Evolutionary conservation across 2,888 invertebrate species (phyloP), one percentile per base, ranked within the genome.

Genomic region (Dione vanillae): DNA sequence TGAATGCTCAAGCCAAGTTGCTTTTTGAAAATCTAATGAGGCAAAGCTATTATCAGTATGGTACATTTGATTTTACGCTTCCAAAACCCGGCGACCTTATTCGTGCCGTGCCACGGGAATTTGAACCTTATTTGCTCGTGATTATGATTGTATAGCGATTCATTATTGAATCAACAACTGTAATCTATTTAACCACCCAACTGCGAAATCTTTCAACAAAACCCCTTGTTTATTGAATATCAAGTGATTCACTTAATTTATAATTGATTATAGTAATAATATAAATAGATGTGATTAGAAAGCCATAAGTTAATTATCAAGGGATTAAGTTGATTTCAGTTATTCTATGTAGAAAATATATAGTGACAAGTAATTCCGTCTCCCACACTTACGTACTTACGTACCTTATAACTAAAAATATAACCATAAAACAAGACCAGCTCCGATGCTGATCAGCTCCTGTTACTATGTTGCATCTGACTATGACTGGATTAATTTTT

Each of bases 61-160:
- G 81, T 83, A 86, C 90, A 89, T 91, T 89, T 88, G 83, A 87
- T 86, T 89, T 86, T 84, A 87, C 83, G 84, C 80, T 76, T 80
- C 79, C 76, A 82, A 85, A 87, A 86, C 83, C 81, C 80, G 77
- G 78, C 78, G 78, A 83, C 79, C 81, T 77, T 78, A 77, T 77
- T 76, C 73, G n/a, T 74, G 74, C 76, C 80, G 75, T 74, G 80
- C 77, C 80, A 82, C 80, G 75, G 85, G 78, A 87, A 84, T 86
- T 80, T 87, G 77, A 83, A 78, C 88, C 84, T 82, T 88, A 83
- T 83, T 81, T 78, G 76, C 82, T 83, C 82, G 81, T 80, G 82
- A 82, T 86, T 86, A 86, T 80, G 83, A 80, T 78, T 78, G 79
- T 78, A 78, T 69, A 75, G 76, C 74, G 73, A 77, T 79, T 82